A percentile compares a stretch with the other conserved stretches of the same genome.
Conservation (phyloP, 2,888 invertebrate genomes). For the Azorinus chamasolen region DNA sequence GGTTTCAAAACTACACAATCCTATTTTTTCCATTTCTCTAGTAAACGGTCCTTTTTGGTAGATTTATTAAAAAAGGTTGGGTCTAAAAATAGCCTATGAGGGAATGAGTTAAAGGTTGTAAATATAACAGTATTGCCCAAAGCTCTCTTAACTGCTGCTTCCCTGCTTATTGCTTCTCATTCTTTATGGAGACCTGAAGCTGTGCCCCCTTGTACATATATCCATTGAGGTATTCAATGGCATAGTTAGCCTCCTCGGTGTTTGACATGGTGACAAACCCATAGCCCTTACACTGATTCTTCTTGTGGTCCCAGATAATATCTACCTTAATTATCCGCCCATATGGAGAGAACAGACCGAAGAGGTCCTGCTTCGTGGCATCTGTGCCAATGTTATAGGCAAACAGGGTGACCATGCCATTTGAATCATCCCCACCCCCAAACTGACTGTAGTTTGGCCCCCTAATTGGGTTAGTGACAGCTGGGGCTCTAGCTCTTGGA, state of each 20-base stretch:
- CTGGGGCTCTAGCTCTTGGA: conserved; percentile 19
- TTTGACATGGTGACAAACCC: conserved; percentile 87
- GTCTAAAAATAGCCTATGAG: too few relatives aligned
- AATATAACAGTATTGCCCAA: too few relatives aligned
- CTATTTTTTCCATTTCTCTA: too few relatives aligned
- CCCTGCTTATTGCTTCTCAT: conserved; percentile 8
- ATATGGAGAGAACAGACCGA: conserved; percentile 85
- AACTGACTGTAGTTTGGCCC: conserved; percentile 24
- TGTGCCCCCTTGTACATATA: conserved; percentile 83
- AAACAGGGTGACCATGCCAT: conserved; percentile 75
- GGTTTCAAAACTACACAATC: too few relatives aligned
- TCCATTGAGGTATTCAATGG: conserved; percentile 86
- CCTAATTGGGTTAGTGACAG: conserved; percentile 5
- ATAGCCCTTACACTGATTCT: conserved; percentile 85
- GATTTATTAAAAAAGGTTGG: too few relatives aligned
- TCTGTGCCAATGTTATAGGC: conserved; percentile 86
- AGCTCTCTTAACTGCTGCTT: too few relatives aligned
- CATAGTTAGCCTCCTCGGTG: conserved; percentile 85
- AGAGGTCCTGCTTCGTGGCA: conserved; percentile 84
- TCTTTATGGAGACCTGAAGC: conserved; percentile 84
- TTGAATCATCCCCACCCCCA: conserved; percentile 27
- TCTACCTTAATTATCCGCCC: conserved; percentile 86
- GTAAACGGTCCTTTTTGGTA: too few relatives aligned
- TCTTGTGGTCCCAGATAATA: conserved; percentile 84
- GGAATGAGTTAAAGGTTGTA: too few relatives aligned